phyloP scores from a whole-genome alignment of 2,113 vertebrate genomes.

The Pelecanoides urinatrix region DNA sequence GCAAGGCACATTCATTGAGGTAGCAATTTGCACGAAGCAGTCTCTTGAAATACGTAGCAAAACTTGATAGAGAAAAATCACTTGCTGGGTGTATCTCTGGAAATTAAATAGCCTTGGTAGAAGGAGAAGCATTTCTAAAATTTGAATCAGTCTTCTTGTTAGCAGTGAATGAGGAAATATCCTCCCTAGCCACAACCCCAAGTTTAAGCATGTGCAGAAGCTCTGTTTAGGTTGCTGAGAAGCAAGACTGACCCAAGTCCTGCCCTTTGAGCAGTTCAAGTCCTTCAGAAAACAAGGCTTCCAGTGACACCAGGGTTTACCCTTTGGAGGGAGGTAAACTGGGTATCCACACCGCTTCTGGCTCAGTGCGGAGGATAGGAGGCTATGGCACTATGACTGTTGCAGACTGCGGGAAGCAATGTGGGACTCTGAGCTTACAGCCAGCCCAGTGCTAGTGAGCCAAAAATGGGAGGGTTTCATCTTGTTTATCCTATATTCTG shows the following conservation, averaged over 20 bases:
- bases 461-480: not conserved
- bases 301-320: not conserved
- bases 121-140: not conserved
- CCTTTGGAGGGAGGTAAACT: not conserved
- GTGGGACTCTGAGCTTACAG: not conserved
- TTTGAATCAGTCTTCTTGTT: not conserved
- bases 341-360: not conserved
- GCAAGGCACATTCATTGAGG: not conserved
- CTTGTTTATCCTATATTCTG: not conserved
- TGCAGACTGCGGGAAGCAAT: not conserved
- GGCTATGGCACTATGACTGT: not conserved
- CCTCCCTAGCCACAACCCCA: not conserved
- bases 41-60: not conserved
- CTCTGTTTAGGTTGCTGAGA: not conserved
- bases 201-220: not conserved
- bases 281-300: not conserved
- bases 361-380: accelerated
- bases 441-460: not conserved
- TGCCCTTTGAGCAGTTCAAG: not conserved
- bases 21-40: not conserved
- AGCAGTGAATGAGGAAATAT: not conserved
- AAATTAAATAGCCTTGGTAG: not conserved
- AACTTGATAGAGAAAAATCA: not conserved
- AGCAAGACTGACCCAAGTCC: not conserved
- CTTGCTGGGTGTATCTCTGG: not conserved